Conservation (phyloP, 2,113 vertebrate genomes). For the Gavia stellata region DNA sequence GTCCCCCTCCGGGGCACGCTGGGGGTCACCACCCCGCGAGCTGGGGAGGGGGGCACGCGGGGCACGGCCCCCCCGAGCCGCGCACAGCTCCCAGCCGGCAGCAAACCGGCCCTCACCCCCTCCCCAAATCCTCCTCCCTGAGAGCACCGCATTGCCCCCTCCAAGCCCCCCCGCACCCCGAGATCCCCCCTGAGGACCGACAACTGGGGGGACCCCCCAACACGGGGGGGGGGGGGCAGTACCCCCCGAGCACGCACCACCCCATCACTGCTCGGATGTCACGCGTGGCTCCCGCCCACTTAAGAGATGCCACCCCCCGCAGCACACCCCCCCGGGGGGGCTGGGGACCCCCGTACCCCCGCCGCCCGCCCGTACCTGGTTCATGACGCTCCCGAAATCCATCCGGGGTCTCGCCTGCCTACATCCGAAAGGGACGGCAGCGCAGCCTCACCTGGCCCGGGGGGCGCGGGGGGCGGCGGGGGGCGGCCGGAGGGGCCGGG, state of each 20-base stretch:
- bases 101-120: not conserved
- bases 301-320: not conserved
- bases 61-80: too few species aligned
- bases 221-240: not conserved
- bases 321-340: not conserved
- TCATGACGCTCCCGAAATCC: slow-evolving; percentile 66
- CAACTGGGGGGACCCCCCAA: not conserved
- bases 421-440: slow-evolving; percentile 25
- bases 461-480: not conserved
- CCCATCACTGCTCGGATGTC: not conserved
- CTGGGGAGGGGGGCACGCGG: not conserved
- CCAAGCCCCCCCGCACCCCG: not conserved
- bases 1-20: not conserved
- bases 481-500: not conserved
- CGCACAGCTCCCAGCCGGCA: not conserved
- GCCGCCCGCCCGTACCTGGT: slow-evolving; percentile 14
- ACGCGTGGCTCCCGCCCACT: not conserved
- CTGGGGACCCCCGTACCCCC: not conserved
- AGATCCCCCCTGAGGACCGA: not conserved
- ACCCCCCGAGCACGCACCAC: not conserved
- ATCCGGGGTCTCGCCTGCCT: slow-evolving; percentile 28
- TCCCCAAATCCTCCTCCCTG: not conserved
- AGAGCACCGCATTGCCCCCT: not conserved
- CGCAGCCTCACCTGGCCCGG: slow-evolving; percentile 15
- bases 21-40: not conserved